phyloP scores from a whole-genome alignment of 2,797 vertebrate genomes.

The Heteromormyrus szaboi region DNA sequence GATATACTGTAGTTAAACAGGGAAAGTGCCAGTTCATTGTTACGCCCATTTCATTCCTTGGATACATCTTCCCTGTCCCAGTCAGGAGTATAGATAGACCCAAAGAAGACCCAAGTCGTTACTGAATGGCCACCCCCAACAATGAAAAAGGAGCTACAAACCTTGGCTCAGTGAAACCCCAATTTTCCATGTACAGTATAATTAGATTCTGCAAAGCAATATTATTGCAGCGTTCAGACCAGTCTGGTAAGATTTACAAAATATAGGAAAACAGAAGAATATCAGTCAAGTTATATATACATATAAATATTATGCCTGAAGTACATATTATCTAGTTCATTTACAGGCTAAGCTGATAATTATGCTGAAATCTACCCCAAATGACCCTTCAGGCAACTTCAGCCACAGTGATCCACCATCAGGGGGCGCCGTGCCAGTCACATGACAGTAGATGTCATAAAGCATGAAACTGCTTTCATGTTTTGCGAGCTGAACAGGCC shows the following conservation, averaged over 20 bases:
- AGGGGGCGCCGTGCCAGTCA: constrained; percentile 32
- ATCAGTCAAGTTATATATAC: neutral
- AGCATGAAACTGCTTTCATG: constrained; percentile 68
- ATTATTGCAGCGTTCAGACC: neutral
- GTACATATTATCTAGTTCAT: neutral
- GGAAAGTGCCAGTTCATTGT: neutral
- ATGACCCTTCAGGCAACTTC: neutral
- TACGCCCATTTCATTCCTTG: neutral
- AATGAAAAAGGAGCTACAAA: neutral
- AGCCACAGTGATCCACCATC: neutral
- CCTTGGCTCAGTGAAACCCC: neutral
- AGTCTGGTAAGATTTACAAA: neutral
- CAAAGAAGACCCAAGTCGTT: neutral
- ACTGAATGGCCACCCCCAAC: neutral
- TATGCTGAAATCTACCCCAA: neutral
- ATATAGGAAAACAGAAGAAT: neutral
- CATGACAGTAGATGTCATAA: constrained; percentile 71
- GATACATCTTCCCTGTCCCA: neutral
- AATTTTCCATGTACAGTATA: neutral
- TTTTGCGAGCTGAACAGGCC: neutral
- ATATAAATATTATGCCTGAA: neutral
- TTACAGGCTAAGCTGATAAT: neutral
- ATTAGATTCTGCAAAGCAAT: neutral
- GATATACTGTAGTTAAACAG: neutral
- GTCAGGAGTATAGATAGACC: neutral